These are phyloP conservation scores for Agrochola lota DNA, from an alignment of 2,888 invertebrate genomes.

Conservation along the genomic window DNA sequence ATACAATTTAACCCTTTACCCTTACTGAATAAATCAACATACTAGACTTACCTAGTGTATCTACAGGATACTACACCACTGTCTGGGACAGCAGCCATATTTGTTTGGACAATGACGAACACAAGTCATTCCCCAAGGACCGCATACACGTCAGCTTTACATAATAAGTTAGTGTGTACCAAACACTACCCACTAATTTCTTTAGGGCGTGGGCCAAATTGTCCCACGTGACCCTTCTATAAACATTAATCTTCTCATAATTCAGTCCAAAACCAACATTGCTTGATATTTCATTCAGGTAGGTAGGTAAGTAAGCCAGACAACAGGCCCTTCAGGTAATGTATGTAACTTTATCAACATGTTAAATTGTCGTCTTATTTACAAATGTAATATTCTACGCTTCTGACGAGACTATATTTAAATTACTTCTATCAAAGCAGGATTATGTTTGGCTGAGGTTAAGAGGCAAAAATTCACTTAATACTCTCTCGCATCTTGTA, in stretches of 20 bases:
- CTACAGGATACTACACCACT: constrained; percentile 28
- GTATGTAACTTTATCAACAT: constrained; percentile 65
- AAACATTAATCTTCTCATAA: constrained; percentile 56
- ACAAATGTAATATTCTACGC: constrained; percentile 73
- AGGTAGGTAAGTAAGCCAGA: constrained; percentile 44
- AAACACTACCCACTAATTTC: constrained; percentile 57
- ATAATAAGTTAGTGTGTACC: constrained; percentile 53
- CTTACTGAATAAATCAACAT: constrained; percentile 33
- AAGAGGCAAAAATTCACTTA: constrained; percentile 72
- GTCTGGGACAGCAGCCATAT: constrained; percentile 40
- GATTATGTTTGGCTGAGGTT: constrained; percentile 74
- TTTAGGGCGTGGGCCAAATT: constrained; percentile 47
- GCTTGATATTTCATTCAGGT: constrained; percentile 59
- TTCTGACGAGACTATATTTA: constrained; percentile 70
- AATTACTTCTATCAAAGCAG: constrained; percentile 73
- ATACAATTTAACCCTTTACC: constrained; percentile 34
- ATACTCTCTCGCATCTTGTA: constrained; percentile 69
- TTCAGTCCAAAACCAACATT: constrained; percentile 56
- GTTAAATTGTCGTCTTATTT: constrained; percentile 73
- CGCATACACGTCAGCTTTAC: constrained; percentile 51
- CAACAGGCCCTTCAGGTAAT: constrained; percentile 52
- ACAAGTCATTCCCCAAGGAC: constrained; percentile 47
- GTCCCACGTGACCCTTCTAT: constrained; percentile 44
- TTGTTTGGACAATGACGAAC: constrained; percentile 58
- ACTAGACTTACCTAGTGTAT: constrained; percentile 14